A percentile compares a stretch with the other conserved stretches of the same genome.
Conservation (phyloP, 2,797 vertebrate genomes). For the Silurus lanzhouensis region DNA sequence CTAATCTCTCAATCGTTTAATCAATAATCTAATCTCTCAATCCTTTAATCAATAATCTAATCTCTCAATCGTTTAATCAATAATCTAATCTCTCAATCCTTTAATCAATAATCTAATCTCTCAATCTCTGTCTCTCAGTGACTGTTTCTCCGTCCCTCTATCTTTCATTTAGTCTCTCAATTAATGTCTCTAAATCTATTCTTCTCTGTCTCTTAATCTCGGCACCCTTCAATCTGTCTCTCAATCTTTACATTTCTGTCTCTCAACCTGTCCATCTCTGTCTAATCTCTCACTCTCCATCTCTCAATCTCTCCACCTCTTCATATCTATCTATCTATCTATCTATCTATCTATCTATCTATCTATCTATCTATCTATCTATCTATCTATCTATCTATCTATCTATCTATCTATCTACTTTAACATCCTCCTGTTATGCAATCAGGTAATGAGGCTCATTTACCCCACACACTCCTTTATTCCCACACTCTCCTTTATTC, state of each 20-base stretch:
- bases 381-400: neutral
- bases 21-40: slow-evolving; percentile 32
- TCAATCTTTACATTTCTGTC: too few species aligned
- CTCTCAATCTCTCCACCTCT: neutral
- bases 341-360: too few species aligned
- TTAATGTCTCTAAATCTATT: too few species aligned
- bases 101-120: too few species aligned
- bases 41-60: neutral
- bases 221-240: neutral
- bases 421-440: neutral
- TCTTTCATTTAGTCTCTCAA: too few species aligned
- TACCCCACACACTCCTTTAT: neutral
- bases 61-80: too few species aligned
- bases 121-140: neutral
- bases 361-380: neutral
- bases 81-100: neutral
- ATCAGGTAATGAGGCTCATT: neutral
- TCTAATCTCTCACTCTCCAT: neutral
- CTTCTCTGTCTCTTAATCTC: too few species aligned
- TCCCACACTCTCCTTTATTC: neutral
- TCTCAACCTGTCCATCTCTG: neutral
- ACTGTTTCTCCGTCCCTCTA: too few species aligned
- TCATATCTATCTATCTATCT: neutral
- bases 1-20: too few species aligned
- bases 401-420: neutral